Evolutionary conservation across 2,888 invertebrate genomes (phyloP).

Genomic region (Cheilosia variabilis): DNA sequence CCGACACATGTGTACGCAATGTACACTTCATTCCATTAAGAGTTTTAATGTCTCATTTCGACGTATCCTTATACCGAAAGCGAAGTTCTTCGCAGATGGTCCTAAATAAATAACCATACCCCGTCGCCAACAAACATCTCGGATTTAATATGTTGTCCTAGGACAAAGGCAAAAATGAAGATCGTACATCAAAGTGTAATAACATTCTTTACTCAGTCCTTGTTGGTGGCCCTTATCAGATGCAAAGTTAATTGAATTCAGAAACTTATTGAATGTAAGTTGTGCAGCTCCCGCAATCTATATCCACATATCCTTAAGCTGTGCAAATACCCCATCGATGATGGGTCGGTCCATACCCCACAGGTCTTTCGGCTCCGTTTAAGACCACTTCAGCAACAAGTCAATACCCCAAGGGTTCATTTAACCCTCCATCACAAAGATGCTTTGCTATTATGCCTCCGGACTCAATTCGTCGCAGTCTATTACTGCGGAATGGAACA

Average conservation of each 20-base stretch:
- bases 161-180: not conserved
- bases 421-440: slow-evolving; percentile 66
- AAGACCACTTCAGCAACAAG: slow-evolving; percentile 67
- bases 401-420: slow-evolving; percentile 74
- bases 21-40: not conserved
- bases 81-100: too few species aligned
- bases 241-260: slow-evolving; percentile 51
- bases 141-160: slow-evolving; percentile 1
- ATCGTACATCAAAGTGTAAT: slow-evolving; percentile 1
- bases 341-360: slow-evolving; percentile 2
- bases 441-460: slow-evolving; percentile 49
- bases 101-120: not conserved
- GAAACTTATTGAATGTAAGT: slow-evolving; percentile 53
- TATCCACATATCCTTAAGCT: slow-evolving; percentile 12
- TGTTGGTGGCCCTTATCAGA: slow-evolving; percentile 9
- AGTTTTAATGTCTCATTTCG: slow-evolving; percentile 6
- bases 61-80: not conserved
- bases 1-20: not conserved
- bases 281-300: not conserved
- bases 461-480: slow-evolving; percentile 42
- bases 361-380: slow-evolving; percentile 44
- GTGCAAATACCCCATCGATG: slow-evolving; percentile 22
- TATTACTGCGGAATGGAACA: slow-evolving; percentile 11
- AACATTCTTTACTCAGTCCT: not conserved
- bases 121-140: not conserved